phyloP scores from a whole-genome alignment of 2,888 invertebrate genomes.

The Tortricodes alternella region DNA sequence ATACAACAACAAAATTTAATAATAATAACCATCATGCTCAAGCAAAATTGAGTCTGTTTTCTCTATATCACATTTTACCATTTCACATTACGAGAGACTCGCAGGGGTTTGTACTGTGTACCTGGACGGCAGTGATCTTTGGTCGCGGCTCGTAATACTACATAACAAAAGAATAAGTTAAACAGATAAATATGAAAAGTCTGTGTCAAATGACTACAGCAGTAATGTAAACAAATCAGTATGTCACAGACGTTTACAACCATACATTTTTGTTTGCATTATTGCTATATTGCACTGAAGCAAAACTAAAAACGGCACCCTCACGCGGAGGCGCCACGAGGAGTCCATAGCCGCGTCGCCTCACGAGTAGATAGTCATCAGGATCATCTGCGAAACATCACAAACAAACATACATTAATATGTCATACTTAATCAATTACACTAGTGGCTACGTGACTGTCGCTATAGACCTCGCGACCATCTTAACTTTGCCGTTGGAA shows the following conservation, averaged over 20 bases:
- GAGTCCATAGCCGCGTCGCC: background rate
- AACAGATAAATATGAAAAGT: background rate
- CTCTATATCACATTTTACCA: background rate
- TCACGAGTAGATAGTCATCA: conserved; percentile 86
- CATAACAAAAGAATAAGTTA: conserved; percentile 3
- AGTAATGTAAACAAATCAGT: too few relatives aligned
- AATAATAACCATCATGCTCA: background rate
- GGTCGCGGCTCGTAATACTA: conserved; percentile 25
- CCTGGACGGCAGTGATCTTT: conserved; percentile 17
- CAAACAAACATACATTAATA: too few relatives aligned
- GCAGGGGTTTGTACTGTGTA: conserved; percentile 15
- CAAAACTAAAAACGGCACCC: too few relatives aligned
- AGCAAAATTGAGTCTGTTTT: background rate
- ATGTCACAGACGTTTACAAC: too few relatives aligned
- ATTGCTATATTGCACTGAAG: too few relatives aligned
- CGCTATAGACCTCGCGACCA: too few relatives aligned
- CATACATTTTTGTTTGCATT: too few relatives aligned
- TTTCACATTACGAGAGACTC: too few relatives aligned
- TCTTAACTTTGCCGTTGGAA: too few relatives aligned
- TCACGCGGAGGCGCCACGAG: background rate
- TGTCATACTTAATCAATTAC: too few relatives aligned
- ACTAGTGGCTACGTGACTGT: too few relatives aligned
- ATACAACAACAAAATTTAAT: background rate
- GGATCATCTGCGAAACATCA: conserved; percentile 81
- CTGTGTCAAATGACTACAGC: too few relatives aligned